Evolutionary conservation across 2,888 invertebrate genomes (phyloP).

Genomic region (Acrocyrtus sp.): DNA sequence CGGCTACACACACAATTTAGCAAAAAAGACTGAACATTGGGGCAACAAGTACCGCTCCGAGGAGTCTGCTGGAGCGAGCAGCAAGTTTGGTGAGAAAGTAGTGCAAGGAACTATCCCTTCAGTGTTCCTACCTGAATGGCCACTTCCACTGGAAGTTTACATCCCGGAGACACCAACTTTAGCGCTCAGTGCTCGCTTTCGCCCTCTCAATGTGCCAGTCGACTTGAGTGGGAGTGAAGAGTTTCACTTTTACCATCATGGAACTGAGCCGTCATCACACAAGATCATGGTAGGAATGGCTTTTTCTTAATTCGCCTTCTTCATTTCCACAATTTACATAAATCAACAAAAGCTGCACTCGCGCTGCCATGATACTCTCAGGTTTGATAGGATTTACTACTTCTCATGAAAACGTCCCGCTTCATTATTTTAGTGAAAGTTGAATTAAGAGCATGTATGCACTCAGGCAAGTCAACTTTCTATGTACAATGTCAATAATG

Average conservation of each 20-base stretch:
- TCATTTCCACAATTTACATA: slow-evolving; percentile 46
- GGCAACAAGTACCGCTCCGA: slow-evolving; percentile 33
- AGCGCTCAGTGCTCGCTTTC: slow-evolving; percentile 57
- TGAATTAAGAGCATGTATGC: too few relatives aligned
- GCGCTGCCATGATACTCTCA: too few relatives aligned
- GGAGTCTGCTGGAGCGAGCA: neutral
- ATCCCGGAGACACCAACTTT: slow-evolving; percentile 54
- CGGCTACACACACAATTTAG: slow-evolving; percentile 60
- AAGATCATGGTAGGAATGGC: slow-evolving; percentile 36
- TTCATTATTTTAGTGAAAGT: too few relatives aligned
- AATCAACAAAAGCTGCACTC: too few relatives aligned
- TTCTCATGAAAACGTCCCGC: too few relatives aligned
- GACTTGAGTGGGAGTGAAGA: slow-evolving; percentile 41
- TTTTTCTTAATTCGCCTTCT: slow-evolving; percentile 34
- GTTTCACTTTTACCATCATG: slow-evolving; percentile 44
- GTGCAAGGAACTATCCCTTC: slow-evolving; percentile 41
- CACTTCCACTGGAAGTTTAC: slow-evolving; percentile 60
- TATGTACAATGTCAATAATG: too few relatives aligned
- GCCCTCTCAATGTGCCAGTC: slow-evolving; percentile 47
- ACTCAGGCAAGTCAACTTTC: too few relatives aligned
- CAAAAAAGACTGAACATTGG: slow-evolving; percentile 57
- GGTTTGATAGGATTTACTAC: too few relatives aligned
- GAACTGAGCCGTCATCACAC: slow-evolving; percentile 32
- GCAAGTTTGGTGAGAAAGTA: slow-evolving; percentile 18
- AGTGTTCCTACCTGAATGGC: slow-evolving; percentile 62